These are phyloP conservation scores for Acipenser ruthenus DNA, from an alignment of 2,797 vertebrate species.

Conservation along the genomic window DNA sequence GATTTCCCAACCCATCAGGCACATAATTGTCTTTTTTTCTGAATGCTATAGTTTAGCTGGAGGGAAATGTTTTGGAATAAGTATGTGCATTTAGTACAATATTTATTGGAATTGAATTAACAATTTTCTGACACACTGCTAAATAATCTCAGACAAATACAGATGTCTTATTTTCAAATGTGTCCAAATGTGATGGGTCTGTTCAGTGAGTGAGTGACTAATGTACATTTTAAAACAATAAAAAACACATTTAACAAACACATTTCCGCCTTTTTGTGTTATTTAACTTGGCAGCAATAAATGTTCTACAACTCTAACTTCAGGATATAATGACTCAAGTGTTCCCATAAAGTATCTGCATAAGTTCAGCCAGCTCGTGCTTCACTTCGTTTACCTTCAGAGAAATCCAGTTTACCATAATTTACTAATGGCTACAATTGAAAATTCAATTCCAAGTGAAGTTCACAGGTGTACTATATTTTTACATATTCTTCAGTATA, in stretches of 20 bases:
- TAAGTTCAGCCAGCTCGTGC: constrained; percentile 60
- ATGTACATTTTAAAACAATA: not conserved
- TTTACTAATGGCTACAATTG: constrained; percentile 57
- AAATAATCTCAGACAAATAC: no score
- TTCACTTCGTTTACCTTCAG: constrained; percentile 74
- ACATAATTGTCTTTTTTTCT: no score
- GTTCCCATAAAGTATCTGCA: constrained; percentile 55
- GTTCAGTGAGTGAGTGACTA: not conserved
- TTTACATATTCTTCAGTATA: no score
- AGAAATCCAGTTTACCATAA: constrained; percentile 67
- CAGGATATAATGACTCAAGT: constrained; percentile 76
- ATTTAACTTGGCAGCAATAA: not conserved
- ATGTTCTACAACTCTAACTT: not conserved
- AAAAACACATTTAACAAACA: not conserved
- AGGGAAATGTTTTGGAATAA: no score
- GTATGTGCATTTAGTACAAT: no score
- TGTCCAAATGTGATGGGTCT: not conserved
- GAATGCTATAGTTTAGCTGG: no score
- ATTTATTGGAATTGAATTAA: no score
- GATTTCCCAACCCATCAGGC: no score
- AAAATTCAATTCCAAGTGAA: constrained; percentile 52
- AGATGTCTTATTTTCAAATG: no score
- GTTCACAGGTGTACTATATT: constrained; percentile 67
- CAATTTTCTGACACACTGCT: no score
- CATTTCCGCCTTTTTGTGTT: not conserved